Evolutionary conservation across 2,888 invertebrate species (phyloP).

Genomic region (Habroteleia sp.): DNA sequence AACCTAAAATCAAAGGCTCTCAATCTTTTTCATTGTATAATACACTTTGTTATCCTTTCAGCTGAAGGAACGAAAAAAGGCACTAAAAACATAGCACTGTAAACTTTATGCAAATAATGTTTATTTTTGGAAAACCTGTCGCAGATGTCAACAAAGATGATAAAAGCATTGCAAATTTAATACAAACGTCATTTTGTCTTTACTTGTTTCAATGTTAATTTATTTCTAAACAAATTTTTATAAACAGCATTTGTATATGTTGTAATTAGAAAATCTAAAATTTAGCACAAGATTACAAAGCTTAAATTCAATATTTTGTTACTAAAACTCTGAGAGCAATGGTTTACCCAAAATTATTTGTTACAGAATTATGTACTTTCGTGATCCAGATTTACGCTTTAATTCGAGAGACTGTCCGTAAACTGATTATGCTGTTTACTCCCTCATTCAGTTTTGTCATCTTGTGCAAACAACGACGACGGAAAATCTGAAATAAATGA

Average conservation of each 20-base stretch:
- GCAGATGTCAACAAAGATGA: constrained; percentile 27
- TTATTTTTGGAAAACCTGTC: constrained; percentile 15
- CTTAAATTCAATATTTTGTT: no score
- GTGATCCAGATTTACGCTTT: constrained; percentile 21
- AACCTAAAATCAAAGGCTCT: constrained; percentile 11
- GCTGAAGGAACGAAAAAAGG: constrained; percentile 7
- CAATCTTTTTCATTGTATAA: constrained; percentile 8
- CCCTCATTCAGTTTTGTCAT: constrained; percentile 32
- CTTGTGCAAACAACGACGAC: constrained; percentile 25
- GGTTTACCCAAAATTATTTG: constrained; percentile 13
- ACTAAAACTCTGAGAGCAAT: no score
- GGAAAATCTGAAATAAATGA: constrained; percentile 22
- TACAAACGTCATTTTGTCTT: constrained; percentile 16
- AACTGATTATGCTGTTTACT: constrained; percentile 40
- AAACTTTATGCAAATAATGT: constrained; percentile 37
- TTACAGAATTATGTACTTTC: constrained; percentile 1
- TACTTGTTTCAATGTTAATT: constrained; percentile 2
- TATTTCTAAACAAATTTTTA: constrained; percentile 6
- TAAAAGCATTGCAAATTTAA: constrained; percentile 31
- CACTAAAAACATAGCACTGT: constrained; percentile 19
- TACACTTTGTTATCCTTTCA: constrained; percentile 10
- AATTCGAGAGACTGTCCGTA: constrained; percentile 26
- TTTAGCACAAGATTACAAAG: no score
- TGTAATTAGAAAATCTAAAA: no score
- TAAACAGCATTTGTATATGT: no score